Conservation (phyloP, 1,140 invertebrate genomes). For the Drosophila nebulosa region DNA sequence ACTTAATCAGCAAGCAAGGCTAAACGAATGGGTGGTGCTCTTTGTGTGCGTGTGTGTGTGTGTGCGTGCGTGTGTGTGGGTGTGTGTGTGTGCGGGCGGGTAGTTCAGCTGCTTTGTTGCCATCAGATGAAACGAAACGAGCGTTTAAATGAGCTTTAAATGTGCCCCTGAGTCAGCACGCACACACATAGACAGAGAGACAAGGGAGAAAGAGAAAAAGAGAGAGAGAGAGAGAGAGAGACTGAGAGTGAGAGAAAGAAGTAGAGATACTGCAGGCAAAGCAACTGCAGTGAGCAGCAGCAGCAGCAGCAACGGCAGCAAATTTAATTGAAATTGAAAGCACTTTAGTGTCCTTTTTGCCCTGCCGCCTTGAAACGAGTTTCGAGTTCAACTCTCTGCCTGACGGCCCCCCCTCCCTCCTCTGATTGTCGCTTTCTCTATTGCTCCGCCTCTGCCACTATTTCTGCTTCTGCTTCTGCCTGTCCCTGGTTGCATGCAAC, state of each 20-base stretch:
- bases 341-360: conserved; percentile 72
- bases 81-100: not conserved
- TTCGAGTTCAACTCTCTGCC: conserved; percentile 18
- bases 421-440: too few relatives aligned
- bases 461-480: too few relatives aligned
- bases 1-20: conserved; percentile 60
- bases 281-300: conserved; percentile 22
- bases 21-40: conserved; percentile 26
- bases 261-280: conserved; percentile 12
- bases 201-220: conserved; percentile 5
- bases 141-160: conserved; percentile 71
- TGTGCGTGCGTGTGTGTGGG: not conserved
- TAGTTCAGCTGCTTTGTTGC: conserved; percentile 11
- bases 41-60: not conserved
- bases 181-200: conserved; percentile 29
- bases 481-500: conserved; percentile 63
- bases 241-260: conserved; percentile 9
- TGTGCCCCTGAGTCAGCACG: conserved; percentile 77
- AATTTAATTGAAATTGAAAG: conserved; percentile 80
- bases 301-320: conserved; percentile 37
- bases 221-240: not conserved
- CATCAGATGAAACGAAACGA: conserved; percentile 62
- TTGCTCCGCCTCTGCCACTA: too few relatives aligned
- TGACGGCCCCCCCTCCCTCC: conserved; percentile 4
- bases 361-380: conserved; percentile 12